phyloP scores from a whole-genome alignment of 2,113 vertebrate species.

The Lathamus discolor region DNA sequence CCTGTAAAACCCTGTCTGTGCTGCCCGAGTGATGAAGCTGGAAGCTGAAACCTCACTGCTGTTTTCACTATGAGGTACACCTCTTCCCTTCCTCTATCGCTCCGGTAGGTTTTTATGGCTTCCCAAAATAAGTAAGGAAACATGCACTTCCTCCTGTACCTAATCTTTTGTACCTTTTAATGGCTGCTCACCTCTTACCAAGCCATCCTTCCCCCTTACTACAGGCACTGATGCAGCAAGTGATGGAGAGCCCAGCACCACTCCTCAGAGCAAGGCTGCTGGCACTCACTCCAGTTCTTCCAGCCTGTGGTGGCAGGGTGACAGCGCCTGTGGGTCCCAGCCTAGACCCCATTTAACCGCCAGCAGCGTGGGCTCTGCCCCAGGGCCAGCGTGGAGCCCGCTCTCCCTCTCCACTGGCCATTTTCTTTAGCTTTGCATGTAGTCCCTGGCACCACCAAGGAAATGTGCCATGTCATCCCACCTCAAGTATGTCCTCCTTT shows the following conservation, averaged over 20 bases:
- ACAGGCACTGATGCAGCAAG: neutral
- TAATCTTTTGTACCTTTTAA: neutral
- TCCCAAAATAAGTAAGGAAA: neutral
- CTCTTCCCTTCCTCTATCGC: neutral
- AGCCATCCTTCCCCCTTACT: too few species aligned
- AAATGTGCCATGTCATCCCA: accelerated
- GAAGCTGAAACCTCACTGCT: neutral
- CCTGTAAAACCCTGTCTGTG: neutral
- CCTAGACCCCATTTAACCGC: neutral
- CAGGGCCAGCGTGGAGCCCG: accelerated
- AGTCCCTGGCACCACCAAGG: neutral
- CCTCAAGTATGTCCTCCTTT: accelerated
- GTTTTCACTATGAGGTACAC: neutral
- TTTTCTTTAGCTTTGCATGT: neutral
- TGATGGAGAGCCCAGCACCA: neutral
- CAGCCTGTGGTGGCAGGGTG: neutral
- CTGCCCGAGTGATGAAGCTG: neutral
- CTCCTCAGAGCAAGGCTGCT: neutral
- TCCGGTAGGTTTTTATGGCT: neutral
- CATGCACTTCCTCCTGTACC: accelerated
- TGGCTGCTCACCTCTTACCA: neutral
- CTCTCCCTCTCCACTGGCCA: neutral
- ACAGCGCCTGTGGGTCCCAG: neutral
- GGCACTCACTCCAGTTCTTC: neutral
- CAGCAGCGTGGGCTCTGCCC: neutral